Percentiles rank a stretch among this genome's conserved stretches.
Conservation (phyloP, 2,888 invertebrate species). For the Apocheima hispidaria region DNA sequence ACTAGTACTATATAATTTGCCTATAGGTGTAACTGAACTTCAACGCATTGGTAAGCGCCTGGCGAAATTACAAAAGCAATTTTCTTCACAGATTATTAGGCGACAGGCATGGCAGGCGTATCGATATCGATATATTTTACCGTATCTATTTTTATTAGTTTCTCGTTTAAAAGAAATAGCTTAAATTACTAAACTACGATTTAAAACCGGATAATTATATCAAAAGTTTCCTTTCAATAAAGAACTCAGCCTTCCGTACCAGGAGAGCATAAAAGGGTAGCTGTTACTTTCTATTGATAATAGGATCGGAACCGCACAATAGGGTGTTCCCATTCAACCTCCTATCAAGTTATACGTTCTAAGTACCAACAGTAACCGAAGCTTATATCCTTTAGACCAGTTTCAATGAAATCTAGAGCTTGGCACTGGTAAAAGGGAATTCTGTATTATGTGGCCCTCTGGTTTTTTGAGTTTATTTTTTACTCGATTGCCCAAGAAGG, state of each 20-base stretch:
- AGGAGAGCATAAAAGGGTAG: slow-evolving; percentile 9
- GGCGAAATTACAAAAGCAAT: not conserved
- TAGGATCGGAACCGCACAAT: slow-evolving; percentile 24
- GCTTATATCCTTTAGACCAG: slow-evolving; percentile 11
- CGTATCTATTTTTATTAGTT: too few species aligned
- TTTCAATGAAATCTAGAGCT: slow-evolving; percentile 20
- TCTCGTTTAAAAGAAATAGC: not conserved
- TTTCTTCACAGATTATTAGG: not conserved
- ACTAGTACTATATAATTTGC: too few species aligned
- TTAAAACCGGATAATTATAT: too few species aligned
- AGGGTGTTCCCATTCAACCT: slow-evolving; percentile 19
- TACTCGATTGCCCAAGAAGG: too few species aligned
- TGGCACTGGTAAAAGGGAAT: slow-evolving; percentile 2
- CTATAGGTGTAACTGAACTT: not conserved
- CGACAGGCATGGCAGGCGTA: too few species aligned
- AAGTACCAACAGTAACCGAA: slow-evolving; percentile 6
- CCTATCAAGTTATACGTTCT: slow-evolving; percentile 1
- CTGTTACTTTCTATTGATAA: slow-evolving; percentile 18
- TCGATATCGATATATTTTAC: too few species aligned
- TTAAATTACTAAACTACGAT: too few species aligned
- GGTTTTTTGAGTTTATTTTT: too few species aligned
- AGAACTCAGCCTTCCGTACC: slow-evolving; percentile 33
- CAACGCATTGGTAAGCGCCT: not conserved
- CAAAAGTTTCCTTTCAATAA: too few species aligned
- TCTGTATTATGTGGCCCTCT: too few species aligned